A percentile compares a stretch with the other conserved stretches of the same genome.
These are phyloP conservation scores for Indicator indicator DNA, from an alignment of 2,113 vertebrate genomes.

Conservation along the genomic window DNA sequence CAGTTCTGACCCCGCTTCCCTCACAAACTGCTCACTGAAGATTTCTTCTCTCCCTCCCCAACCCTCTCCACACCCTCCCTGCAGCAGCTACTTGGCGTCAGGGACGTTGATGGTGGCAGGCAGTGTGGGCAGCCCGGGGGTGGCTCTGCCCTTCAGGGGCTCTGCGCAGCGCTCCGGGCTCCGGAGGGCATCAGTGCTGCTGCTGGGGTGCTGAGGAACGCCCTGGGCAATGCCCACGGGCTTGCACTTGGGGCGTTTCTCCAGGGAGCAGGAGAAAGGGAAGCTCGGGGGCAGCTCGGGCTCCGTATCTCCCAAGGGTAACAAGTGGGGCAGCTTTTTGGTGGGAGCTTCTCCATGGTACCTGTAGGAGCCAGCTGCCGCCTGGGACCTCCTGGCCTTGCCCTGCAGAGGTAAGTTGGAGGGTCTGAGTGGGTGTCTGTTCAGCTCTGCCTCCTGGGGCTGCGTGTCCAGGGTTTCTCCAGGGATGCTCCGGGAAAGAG, in stretches of 20 bases:
- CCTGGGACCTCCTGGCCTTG: conserved; percentile 64
- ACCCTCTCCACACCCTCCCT: neutral
- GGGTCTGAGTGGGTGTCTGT: conserved; percentile 69
- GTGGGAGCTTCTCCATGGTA: conserved; percentile 29
- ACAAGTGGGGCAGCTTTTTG: conserved; percentile 46
- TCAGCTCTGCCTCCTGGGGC: conserved; percentile 23
- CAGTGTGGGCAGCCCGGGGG: conserved; percentile 7
- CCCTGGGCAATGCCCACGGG: conserved; percentile 74
- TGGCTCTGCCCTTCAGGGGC: conserved; percentile 65
- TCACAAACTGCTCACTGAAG: neutral
- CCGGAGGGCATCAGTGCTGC: neutral
- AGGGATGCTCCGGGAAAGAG: neutral
- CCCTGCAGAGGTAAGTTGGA: conserved; percentile 72
- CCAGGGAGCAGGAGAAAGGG: conserved; percentile 32
- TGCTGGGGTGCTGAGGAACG: conserved; percentile 58
- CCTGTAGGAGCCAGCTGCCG: conserved; percentile 45
- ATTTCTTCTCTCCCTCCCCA: neutral
- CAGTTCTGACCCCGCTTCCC: neutral
- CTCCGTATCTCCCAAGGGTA: conserved; percentile 62
- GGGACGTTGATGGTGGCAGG: conserved; percentile 2
- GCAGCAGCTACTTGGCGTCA: conserved; percentile 45
- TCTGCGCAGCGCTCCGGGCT: conserved; percentile 32
- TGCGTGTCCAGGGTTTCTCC: neutral
- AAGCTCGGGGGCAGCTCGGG: conserved; percentile 55
- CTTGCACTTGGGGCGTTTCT: conserved; percentile 66